These are phyloP conservation scores for Ornithoptera alexandrae DNA, from an alignment of 2,888 invertebrate species.

Conservation along the genomic window DNA sequence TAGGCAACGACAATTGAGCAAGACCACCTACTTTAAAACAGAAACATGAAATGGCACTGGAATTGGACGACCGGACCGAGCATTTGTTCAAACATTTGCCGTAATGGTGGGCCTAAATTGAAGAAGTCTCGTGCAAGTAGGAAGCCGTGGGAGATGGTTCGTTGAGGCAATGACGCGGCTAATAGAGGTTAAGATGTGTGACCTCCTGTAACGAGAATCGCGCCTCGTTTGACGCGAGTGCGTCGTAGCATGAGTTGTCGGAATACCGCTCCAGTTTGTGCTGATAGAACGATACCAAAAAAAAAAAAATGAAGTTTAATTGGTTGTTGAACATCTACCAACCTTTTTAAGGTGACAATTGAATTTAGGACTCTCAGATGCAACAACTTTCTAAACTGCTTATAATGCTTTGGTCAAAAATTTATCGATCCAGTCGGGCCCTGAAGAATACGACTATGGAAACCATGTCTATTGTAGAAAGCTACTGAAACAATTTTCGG, in stretches of 20 bases:
- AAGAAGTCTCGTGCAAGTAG: constrained; percentile 53
- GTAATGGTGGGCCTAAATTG: constrained; percentile 61
- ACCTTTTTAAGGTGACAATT: neutral
- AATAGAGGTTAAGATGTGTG: constrained; percentile 77
- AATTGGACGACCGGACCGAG: constrained; percentile 48
- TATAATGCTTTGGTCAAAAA: too few relatives aligned
- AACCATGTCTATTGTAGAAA: too few relatives aligned
- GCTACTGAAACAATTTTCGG: too few relatives aligned
- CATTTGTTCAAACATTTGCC: constrained; percentile 36
- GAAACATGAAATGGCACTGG: constrained; percentile 48
- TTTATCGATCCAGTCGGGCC: too few relatives aligned
- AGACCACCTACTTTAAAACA: constrained; percentile 30
- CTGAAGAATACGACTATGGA: too few relatives aligned
- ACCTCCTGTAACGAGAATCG: constrained; percentile 63
- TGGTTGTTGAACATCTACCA: constrained; percentile 11
- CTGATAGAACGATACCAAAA: constrained; percentile 24
- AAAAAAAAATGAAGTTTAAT: constrained; percentile 10
- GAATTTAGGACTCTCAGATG: too few relatives aligned
- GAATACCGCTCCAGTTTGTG: constrained; percentile 35
- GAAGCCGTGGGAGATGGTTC: constrained; percentile 67
- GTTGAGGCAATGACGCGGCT: constrained; percentile 62
- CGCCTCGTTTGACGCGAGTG: constrained; percentile 62
- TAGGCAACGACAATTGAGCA: constrained; percentile 30
- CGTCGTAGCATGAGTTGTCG: constrained; percentile 54
- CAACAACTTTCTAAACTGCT: too few relatives aligned